Conservation (phyloP, 2,797 vertebrate species). For the Leptodactylus fallax region DNA sequence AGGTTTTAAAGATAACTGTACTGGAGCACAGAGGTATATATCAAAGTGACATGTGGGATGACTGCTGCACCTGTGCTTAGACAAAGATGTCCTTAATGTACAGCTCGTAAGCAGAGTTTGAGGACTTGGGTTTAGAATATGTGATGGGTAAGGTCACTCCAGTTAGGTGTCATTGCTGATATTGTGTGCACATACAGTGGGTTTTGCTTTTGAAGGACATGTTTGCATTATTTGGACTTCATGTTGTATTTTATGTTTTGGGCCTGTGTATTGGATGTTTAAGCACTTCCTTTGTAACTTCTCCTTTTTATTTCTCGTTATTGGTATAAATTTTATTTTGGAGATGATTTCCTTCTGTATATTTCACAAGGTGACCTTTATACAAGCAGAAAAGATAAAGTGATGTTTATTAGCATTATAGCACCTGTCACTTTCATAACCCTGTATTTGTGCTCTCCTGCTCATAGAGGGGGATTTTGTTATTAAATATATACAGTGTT, state of each 20-base stretch:
- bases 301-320: constrained; percentile 38
- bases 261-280: constrained; percentile 20
- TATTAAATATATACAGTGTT: too few relatives aligned
- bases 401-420: background rate
- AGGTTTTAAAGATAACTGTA: constrained; percentile 30
- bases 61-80: constrained; percentile 30
- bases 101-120: background rate
- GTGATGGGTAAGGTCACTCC: constrained; percentile 31
- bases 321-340: background rate
- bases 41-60: constrained; percentile 29
- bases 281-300: accelerated
- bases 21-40: constrained; percentile 26
- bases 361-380: background rate
- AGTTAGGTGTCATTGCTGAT: constrained; percentile 2
- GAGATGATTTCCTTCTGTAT: background rate
- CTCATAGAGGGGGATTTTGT: background rate
- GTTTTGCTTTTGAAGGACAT: background rate
- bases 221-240: background rate
- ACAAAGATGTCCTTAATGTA: constrained; percentile 31
- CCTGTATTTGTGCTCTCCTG: background rate
- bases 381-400: background rate
- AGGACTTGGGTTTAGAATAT: constrained; percentile 32
- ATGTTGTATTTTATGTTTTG: background rate
- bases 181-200: background rate
- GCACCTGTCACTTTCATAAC: too few relatives aligned